A percentile compares a stretch with the other conserved stretches of the same genome.
These are phyloP conservation scores for Acanthoscelides obtectus DNA, from an alignment of 2,888 invertebrate genomes.

Conservation along the genomic window DNA sequence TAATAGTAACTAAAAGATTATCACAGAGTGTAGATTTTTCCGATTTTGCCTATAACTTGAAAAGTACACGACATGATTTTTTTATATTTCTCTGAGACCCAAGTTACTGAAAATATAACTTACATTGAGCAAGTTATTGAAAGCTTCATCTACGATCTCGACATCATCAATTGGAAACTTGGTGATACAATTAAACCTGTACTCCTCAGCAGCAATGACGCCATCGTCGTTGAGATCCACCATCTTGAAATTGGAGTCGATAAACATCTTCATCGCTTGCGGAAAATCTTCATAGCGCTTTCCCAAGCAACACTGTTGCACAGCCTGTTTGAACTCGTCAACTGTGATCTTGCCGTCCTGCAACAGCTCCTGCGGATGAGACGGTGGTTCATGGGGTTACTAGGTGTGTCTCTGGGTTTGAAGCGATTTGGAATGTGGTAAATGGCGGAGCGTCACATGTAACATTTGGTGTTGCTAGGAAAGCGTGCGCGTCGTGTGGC, in stretches of 20 bases:
- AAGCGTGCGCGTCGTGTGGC: too few relatives aligned
- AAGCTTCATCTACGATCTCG: slow-evolving; percentile 72
- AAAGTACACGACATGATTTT: too few relatives aligned
- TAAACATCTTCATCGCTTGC: slow-evolving; percentile 81
- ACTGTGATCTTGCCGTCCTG: slow-evolving; percentile 79
- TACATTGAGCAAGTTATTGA: slow-evolving; percentile 69
- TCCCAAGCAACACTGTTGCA: slow-evolving; percentile 75
- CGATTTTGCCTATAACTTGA: too few relatives aligned
- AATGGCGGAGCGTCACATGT: too few relatives aligned
- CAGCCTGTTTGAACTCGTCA: slow-evolving; percentile 77
- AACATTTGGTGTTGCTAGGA: too few relatives aligned
- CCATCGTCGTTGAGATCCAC: slow-evolving; percentile 78
- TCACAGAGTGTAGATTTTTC: too few relatives aligned
- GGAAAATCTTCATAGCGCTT: slow-evolving; percentile 74
- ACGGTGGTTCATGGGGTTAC: background rate
- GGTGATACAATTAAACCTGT: slow-evolving; percentile 76
- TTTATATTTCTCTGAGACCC: too few relatives aligned
- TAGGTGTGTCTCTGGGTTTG: slow-evolving; percentile 18
- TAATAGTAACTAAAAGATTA: too few relatives aligned
- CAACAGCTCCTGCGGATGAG: slow-evolving; percentile 40
- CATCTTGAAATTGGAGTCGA: slow-evolving; percentile 78
- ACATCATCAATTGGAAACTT: slow-evolving; percentile 75
- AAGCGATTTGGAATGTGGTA: slow-evolving; percentile 5
- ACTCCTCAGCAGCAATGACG: slow-evolving; percentile 73
- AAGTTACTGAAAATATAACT: slow-evolving; percentile 40